Evolutionary conservation across 2,888 invertebrate genomes (phyloP), one percentile per base, ranked within the genome.

Genomic region (Leistus spinibarbis): DNA sequence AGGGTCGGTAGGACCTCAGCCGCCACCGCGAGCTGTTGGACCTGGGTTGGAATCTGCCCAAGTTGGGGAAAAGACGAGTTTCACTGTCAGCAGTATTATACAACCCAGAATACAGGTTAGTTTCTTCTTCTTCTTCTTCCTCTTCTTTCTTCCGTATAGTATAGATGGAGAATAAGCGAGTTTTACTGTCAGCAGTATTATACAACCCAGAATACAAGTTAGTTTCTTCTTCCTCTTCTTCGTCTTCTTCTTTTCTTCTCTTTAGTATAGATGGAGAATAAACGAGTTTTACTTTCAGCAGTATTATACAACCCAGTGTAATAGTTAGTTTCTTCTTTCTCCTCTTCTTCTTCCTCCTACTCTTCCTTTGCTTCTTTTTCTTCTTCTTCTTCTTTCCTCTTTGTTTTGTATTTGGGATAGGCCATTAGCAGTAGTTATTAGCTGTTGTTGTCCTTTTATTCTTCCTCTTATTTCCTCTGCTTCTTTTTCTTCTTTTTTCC

Each of bases 241-340:
- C n/a, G n/a, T n/a, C n/a, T n/a, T n/a, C n/a, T n/a, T n/a, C n/a
- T n/a, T n/a, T n/a, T n/a, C n/a, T n/a, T n/a, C n/a, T n/a, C n/a
- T n/a, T n/a, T n/a, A n/a, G n/a, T n/a, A n/a, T n/a, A 82, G 90
- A 92, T 24, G 92, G 92, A 71, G 92, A 92, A 80, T 90, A 91
- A 80, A 90, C 92, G 10, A 91, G 91, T 3, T 92, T 93, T 81
- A 91, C 91, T 3, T 91, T 93, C 78, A 89, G 89, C 79, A 86
- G 89, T 69, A 88, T 89, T 62, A 82, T 88, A 3, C 87, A 89
- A 79, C 92, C 92, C 1, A 89, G 89, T 81, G 91, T 92, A 20
- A 91, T 92, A 86, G 90, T 90, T 79, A 85, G 85, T 73, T 81
- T 84, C n/a, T n/a, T n/a, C n/a, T n/a, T n/a, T n/a, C n/a, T n/a